These are phyloP conservation scores for Carettochelys insculpta DNA, from an alignment of 2,113 vertebrate genomes.

Conservation along the genomic window DNA sequence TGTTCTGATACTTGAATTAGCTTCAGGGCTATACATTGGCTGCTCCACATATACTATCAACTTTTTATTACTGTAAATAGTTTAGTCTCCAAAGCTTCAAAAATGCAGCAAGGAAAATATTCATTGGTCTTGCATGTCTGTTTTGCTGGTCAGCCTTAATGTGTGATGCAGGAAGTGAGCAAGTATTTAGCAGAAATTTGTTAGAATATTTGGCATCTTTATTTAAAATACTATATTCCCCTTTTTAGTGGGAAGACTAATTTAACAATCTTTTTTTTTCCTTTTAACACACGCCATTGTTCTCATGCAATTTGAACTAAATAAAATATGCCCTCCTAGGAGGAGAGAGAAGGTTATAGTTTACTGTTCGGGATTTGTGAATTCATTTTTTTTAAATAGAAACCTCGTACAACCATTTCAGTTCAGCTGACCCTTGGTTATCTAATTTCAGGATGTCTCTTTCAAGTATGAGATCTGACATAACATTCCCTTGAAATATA, in stretches of 20 bases:
- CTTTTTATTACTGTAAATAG: constrained; percentile 13
- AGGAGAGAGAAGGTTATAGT: neutral
- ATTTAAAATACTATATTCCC: neutral
- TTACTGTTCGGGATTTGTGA: neutral
- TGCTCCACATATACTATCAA: neutral
- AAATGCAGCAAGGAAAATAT: neutral
- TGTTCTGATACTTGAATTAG: neutral
- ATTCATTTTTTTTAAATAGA: neutral
- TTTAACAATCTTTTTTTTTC: too few relatives aligned
- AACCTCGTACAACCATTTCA: neutral
- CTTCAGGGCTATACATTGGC: neutral
- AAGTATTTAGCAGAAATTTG: neutral
- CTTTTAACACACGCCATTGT: neutral
- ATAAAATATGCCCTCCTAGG: neutral
- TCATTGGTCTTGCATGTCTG: neutral
- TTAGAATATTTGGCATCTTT: too few relatives aligned
- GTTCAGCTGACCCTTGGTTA: neutral
- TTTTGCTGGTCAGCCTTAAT: neutral
- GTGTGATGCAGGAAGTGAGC: neutral
- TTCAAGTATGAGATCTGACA: neutral
- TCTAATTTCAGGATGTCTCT: constrained; percentile 31
- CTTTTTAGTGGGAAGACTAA: too few relatives aligned
- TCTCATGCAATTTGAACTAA: neutral
- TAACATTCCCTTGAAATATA: constrained; percentile 3
- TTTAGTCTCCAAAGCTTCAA: neutral